Percentiles rank a stretch among this genome's conserved stretches.
Conservation (phyloP, 53 echinoderm and acorn worm genomes). For the Echinarachnius parma region DNA sequence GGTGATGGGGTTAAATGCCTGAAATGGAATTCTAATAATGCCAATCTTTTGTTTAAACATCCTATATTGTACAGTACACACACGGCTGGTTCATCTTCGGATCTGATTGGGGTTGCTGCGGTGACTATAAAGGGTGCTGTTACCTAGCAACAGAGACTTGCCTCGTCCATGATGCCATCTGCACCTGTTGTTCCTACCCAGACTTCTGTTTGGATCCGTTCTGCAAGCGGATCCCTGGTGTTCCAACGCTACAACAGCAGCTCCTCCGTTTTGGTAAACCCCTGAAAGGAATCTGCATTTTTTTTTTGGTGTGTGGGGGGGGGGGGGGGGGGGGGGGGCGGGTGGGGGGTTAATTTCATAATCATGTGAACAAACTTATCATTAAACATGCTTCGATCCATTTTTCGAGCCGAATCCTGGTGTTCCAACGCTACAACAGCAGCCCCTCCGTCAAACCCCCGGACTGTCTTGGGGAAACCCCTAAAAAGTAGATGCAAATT, state of each 20-base stretch:
- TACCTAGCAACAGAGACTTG: constrained; percentile 44
- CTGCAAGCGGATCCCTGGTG: constrained; percentile 53
- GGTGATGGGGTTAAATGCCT: too few species aligned
- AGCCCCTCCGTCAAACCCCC: neutral
- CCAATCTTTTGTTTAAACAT: too few species aligned
- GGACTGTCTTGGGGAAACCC: too few species aligned
- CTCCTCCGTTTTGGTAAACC: constrained; percentile 10
- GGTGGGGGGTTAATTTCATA: too few species aligned
- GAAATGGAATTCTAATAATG: too few species aligned
- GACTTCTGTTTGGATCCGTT: constrained; percentile 48
- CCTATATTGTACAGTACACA: constrained; percentile 46
- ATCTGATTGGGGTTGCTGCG: constrained; percentile 61
- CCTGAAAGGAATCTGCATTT: too few species aligned
- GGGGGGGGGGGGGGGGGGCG: too few species aligned
- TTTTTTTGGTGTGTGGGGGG: too few species aligned
- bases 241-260: constrained; percentile 9
- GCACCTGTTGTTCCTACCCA: constrained; percentile 52
- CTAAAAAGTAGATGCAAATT: too few species aligned
- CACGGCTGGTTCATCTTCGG: constrained; percentile 61
- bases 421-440: constrained; percentile 29
- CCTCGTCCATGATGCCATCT: constrained; percentile 61
- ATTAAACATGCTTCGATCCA: constrained; percentile 50
- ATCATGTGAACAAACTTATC: too few species aligned
- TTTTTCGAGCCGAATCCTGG: constrained; percentile 44
- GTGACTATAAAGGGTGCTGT: constrained; percentile 55